Percentiles rank a stretch among this genome's conserved stretches.
Evolutionary conservation across 1,140 invertebrate genomes (phyloP).

Genomic region (Ladona fulva): DNA sequence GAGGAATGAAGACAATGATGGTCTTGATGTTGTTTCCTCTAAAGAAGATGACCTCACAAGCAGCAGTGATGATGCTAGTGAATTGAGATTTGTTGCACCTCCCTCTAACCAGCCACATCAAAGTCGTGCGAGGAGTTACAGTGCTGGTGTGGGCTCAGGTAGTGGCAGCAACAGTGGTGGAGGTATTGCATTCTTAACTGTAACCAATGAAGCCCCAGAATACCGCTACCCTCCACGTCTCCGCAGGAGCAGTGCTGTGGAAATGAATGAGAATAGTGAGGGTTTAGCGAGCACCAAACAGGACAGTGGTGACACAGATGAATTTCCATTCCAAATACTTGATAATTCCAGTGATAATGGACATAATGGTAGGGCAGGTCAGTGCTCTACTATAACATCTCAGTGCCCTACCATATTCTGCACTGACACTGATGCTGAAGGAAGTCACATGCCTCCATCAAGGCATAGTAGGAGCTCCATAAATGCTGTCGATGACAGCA

Average conservation of each 20-base stretch:
- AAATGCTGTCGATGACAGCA: neutral
- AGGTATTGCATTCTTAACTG: constrained; percentile 3
- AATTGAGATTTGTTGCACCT: neutral
- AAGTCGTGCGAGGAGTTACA: neutral
- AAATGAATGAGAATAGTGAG: constrained; percentile 8
- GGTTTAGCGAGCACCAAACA: neutral
- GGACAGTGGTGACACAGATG: too few species aligned
- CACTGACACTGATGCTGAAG: constrained; percentile 17
- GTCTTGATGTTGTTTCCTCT: constrained; percentile 22
- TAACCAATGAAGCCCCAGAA: constrained; percentile 12
- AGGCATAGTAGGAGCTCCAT: neutral
- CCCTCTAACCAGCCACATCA: neutral
- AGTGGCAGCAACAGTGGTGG: neutral
- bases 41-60: neutral
- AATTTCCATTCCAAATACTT: too few species aligned
- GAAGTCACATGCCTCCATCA: neutral
- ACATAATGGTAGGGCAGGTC: too few species aligned
- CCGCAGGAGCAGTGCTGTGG: constrained; percentile 7
- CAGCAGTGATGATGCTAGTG: neutral
- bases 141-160: neutral
- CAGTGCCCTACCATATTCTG: constrained; percentile 18
- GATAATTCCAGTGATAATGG: too few species aligned
- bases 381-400: neutral
- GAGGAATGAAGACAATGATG: constrained; percentile 30
- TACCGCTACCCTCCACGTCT: constrained; percentile 11